Evolutionary conservation across 92 coral and sea anemone species (phyloP).

Genomic region (Siderastrea radians): DNA sequence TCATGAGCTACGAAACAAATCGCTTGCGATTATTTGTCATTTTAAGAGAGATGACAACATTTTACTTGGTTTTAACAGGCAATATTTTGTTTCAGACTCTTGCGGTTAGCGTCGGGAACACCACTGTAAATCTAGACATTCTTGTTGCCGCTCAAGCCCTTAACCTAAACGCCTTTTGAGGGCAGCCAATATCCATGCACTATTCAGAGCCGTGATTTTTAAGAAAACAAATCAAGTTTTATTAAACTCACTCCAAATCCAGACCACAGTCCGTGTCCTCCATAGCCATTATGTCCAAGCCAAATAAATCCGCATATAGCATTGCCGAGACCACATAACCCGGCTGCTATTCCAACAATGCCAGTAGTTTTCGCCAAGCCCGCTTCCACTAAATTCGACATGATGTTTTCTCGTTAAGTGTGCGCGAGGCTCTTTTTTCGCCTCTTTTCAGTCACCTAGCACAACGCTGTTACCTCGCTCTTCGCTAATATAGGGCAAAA

Average conservation of each 20-base stretch:
- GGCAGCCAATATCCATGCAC: not conserved
- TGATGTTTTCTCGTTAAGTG: not conserved
- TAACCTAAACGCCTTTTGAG: not conserved
- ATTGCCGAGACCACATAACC: constrained; percentile 53
- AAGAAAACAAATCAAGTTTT: not conserved
- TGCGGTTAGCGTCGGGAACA: too few species aligned
- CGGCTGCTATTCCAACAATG: constrained; percentile 60
- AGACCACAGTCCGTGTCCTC: constrained; percentile 81
- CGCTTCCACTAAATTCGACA: constrained; percentile 61
- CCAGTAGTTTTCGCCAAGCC: constrained; percentile 81
- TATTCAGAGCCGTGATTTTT: not conserved
- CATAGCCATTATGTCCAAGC: constrained; percentile 77
- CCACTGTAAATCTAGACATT: too few species aligned
- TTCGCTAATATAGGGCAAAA: too few species aligned
- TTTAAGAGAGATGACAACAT: too few species aligned
- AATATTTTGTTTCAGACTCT: too few species aligned
- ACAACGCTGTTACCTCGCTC: too few species aligned
- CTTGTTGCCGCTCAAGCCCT: too few species aligned
- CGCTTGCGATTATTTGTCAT: too few species aligned
- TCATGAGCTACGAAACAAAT: too few species aligned
- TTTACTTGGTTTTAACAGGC: too few species aligned
- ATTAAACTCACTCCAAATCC: constrained; percentile 73
- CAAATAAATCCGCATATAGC: constrained; percentile 79
- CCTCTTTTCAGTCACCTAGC: not conserved
- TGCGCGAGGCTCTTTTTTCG: too few species aligned